Evolutionary conservation across 2,888 invertebrate genomes (phyloP).

Genomic region (Melieria picta): DNA sequence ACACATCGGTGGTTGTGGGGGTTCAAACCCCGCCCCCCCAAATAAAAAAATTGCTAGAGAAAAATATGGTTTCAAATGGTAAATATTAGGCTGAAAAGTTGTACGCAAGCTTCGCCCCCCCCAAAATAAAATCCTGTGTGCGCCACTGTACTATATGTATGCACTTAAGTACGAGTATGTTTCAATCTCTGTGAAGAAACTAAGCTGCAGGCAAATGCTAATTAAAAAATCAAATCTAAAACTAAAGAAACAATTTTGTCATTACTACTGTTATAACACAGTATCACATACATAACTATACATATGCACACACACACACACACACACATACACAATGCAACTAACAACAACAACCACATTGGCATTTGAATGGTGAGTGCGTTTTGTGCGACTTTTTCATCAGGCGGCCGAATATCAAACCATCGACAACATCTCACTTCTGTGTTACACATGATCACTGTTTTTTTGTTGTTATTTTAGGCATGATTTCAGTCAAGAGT

Average conservation of each 20-base stretch:
- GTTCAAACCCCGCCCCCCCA: too few relatives aligned
- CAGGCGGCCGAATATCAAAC: not conserved
- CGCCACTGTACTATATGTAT: too few relatives aligned
- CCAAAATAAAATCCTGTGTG: too few relatives aligned
- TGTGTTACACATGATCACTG: slow-evolving; percentile 30
- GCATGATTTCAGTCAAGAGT: not conserved
- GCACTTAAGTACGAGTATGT: too few relatives aligned
- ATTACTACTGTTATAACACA: slow-evolving; percentile 1
- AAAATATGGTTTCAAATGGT: too few relatives aligned
- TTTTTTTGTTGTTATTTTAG: slow-evolving; percentile 3
- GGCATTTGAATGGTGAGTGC: not conserved
- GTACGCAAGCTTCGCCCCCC: too few relatives aligned
- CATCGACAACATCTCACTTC: slow-evolving; percentile 33
- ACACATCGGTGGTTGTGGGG: too few relatives aligned
- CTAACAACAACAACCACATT: not conserved
- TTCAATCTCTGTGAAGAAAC: not conserved
- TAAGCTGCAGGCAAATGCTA: slow-evolving; percentile 10
- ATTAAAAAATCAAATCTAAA: slow-evolving; percentile 25
- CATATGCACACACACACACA: not conserved
- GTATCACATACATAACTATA: not conserved
- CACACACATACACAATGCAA: not conserved
- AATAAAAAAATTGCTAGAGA: too few relatives aligned
- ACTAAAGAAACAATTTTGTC: slow-evolving; percentile 25
- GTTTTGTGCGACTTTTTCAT: not conserved
- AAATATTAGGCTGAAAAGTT: too few relatives aligned